Evolutionary conservation across 2,797 vertebrate genomes (phyloP).

Genomic region (Parauchenoglanis punctatus): DNA sequence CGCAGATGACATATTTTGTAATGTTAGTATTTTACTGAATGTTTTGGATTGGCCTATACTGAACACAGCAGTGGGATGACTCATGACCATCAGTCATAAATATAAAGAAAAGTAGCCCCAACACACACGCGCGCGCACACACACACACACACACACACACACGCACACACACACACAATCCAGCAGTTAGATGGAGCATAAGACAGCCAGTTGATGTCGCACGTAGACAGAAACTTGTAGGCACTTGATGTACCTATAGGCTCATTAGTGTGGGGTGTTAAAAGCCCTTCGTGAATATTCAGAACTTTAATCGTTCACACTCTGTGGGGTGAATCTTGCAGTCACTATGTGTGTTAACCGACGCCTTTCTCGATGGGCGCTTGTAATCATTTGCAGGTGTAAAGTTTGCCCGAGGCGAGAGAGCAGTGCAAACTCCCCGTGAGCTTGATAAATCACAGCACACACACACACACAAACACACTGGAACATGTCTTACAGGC

Average conservation of each 20-base stretch:
- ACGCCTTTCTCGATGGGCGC: slow-evolving; percentile 63
- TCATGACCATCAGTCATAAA: background rate
- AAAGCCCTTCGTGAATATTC: slow-evolving; percentile 61
- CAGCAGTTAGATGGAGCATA: background rate
- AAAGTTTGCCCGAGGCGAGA: slow-evolving; percentile 50
- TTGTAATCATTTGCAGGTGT: slow-evolving; percentile 72
- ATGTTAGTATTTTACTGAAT: background rate
- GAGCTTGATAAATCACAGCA: slow-evolving; percentile 8
- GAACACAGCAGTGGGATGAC: background rate
- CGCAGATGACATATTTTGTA: background rate
- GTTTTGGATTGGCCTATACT: background rate
- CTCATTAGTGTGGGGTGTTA: slow-evolving; percentile 64
- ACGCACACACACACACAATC: background rate
- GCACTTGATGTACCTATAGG: slow-evolving; percentile 8
- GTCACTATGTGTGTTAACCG: slow-evolving; percentile 60
- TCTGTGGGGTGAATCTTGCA: slow-evolving; percentile 34
- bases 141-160: too few relatives aligned
- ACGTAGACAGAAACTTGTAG: slow-evolving; percentile 23
- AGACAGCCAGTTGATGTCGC: background rate
- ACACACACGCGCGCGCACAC: too few relatives aligned
- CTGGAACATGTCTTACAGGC: background rate
- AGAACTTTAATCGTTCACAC: slow-evolving; percentile 49
- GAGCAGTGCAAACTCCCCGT: slow-evolving; percentile 31
- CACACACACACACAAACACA: background rate
- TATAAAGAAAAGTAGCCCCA: background rate